Conservation (phyloP, 2,888 invertebrate genomes). For the Cephus rjabovi region DNA sequence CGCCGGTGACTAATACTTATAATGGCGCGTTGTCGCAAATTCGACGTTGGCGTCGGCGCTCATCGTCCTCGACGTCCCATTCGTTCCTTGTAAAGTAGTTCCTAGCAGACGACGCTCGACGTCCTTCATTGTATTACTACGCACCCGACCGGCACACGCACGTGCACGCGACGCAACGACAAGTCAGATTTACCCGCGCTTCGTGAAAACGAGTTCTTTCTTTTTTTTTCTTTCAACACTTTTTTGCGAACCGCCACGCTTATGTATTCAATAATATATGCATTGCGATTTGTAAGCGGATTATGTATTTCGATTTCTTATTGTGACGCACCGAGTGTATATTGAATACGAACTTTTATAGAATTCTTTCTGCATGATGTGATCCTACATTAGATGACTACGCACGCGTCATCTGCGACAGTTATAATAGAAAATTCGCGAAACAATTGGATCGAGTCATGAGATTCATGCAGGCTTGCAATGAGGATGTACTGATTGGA, state of each 20-base stretch:
- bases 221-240: background rate
- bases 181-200: background rate
- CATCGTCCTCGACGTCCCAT: background rate
- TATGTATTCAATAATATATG: background rate
- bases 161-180: background rate
- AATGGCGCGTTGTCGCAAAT: background rate
- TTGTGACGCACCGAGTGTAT: background rate
- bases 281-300: background rate
- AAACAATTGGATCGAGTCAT: conserved; percentile 55
- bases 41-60: background rate
- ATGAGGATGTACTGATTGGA: conserved; percentile 64
- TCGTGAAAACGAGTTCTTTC: background rate
- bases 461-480: conserved; percentile 55
- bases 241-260: background rate
- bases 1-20: background rate
- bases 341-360: background rate
- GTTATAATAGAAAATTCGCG: conserved; percentile 42
- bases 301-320: background rate
- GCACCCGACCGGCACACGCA: conserved; percentile 29
- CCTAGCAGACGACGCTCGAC: conserved; percentile 47
- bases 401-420: background rate
- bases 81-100: conserved; percentile 32
- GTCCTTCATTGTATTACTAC: conserved; percentile 36
- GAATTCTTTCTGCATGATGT: background rate
- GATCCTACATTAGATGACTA: background rate